Base-by-base conservation (phyloP, 1,140 invertebrate species). In the Notospermus geniculatus region DNA sequence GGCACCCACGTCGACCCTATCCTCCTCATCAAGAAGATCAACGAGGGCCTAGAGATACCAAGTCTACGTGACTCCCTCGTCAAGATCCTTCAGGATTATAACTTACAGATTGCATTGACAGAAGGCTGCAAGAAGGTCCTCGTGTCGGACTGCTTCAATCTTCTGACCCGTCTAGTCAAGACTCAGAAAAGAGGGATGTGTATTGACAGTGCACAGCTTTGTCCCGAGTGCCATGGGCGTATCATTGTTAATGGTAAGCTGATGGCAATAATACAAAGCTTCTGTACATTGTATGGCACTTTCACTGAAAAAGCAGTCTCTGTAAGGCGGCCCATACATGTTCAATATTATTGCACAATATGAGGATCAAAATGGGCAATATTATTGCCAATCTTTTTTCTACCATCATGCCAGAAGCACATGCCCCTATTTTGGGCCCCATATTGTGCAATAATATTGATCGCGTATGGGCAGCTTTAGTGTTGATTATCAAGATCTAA, bases 81-180 rank as follows among this genome's bases (percentile, higher is more conserved):
- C 0, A 96, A 96, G 83, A 94, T 99, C 86, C 87, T 99, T 78
- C 89, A 91, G 73, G 95, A 98, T 78, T 97, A 95, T 76, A 93
- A 92, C 78, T 82, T 97, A 36, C 94, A 97, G 84, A 88, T 94
- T 39, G 90, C 93, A 15, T 86, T 96, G 2, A 88, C 94, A 79
- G 90, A 93, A 78, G 91, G 91, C 0, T 93, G 91, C 73, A 91
- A 91, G 70, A 88, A 90, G 75, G 94, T 95, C 65, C 85, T 95
- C 2, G 86, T 92, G 0, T 85, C 87, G 22, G 93, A 97, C 83
- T 95, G 94, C 79, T 95, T 93, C 71, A 88, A 91, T 77, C 81
- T 93, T n/a, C 88, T 94, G 74, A 87, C 92, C 64, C 89, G 89
- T 78, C 79, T 94, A 19, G 88, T 94, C 1, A 80, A 83, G 29